Percentiles rank a stretch among this genome's conserved stretches.
Conservation (phyloP, 2,888 invertebrate genomes). For the Malthinus flaveolus region DNA sequence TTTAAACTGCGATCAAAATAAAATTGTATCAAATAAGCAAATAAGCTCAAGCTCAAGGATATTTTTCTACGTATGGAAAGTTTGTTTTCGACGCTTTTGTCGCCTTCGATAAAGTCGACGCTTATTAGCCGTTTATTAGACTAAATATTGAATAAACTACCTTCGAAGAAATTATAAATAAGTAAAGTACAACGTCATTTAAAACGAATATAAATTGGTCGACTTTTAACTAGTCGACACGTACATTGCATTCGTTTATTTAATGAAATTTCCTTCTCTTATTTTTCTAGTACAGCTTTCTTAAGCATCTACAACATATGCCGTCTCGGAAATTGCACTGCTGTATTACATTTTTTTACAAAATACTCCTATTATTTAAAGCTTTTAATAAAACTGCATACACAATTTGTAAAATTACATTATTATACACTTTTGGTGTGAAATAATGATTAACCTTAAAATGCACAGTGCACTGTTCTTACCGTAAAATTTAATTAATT, state of each 20-base stretch:
- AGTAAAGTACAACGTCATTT: conserved; percentile 11
- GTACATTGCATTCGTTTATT: conserved; percentile 17
- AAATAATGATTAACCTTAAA: no score
- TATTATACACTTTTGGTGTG: no score
- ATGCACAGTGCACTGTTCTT: no score
- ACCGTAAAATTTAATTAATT: no score
- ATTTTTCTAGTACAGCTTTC: conserved; percentile 2
- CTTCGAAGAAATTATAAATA: neutral
- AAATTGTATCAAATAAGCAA: no score
- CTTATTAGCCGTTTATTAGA: neutral
- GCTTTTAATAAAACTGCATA: neutral
- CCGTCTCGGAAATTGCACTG: neutral
- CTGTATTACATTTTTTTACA: conserved; percentile 1
- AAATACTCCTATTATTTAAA: neutral
- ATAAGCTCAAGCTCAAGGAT: no score
- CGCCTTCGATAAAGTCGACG: no score
- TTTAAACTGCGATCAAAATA: no score
- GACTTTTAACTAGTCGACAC: conserved; percentile 2
- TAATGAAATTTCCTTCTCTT: conserved; percentile 19
- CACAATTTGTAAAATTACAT: neutral
- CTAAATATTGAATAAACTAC: neutral
- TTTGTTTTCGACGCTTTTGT: no score
- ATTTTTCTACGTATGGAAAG: no score
- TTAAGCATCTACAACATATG: conserved; percentile 10
- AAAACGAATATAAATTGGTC: conserved; percentile 2